phyloP scores from a whole-genome alignment of 2,888 invertebrate species.

The Atethmia centrago region DNA sequence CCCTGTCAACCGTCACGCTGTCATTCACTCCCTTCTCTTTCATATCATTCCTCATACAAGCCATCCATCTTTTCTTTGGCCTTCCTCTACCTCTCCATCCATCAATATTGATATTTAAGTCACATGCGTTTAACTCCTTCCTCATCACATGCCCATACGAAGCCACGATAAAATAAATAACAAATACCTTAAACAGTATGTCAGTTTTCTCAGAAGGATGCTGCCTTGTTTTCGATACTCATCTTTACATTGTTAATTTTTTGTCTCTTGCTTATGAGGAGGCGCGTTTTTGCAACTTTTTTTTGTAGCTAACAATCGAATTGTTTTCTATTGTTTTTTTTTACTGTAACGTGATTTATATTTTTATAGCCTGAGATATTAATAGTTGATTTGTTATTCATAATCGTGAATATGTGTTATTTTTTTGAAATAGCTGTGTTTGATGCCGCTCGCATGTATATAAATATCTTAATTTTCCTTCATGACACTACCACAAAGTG shows the following conservation, averaged over 20 bases:
- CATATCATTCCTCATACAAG: no score
- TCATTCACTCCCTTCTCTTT: no score
- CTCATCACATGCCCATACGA: no score
- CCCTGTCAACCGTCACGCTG: no score
- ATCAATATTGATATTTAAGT: no score
- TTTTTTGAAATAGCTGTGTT: not conserved
- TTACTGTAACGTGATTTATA: not conserved
- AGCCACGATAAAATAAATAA: not conserved
- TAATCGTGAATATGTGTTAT: not conserved
- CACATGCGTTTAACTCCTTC: no score
- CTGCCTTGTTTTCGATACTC: not conserved
- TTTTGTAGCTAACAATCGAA: not conserved
- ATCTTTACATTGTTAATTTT: conserved; percentile 12
- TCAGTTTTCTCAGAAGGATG: conserved; percentile 34
- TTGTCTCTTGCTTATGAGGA: not conserved
- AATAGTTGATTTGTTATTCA: not conserved
- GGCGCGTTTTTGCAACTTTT: conserved; percentile 13
- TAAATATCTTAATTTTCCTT: not conserved
- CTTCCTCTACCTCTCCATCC: no score
- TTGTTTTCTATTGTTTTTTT: not conserved
- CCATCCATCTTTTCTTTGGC: no score
- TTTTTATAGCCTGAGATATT: not conserved
- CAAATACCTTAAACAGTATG: not conserved
- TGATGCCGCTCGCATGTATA: no score
- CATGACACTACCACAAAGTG: no score